A percentile compares a stretch with the other conserved stretches of the same genome.
These are phyloP conservation scores for Magallana nippona DNA, from an alignment of 2,888 invertebrate species.

Conservation along the genomic window DNA sequence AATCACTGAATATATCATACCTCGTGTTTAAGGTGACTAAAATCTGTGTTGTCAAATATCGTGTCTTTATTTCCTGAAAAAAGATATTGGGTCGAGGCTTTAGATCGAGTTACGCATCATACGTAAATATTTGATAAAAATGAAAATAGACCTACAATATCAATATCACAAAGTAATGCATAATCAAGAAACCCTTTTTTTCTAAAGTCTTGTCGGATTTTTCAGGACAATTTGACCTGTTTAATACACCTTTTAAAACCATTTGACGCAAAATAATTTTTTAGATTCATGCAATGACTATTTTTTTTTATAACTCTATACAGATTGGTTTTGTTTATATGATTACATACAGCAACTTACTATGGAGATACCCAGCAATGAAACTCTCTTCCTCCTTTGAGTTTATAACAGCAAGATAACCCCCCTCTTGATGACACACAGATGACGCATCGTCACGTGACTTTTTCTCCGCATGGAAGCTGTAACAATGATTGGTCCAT, in stretches of 20 bases:
- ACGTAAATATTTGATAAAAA: no score
- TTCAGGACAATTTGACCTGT: no score
- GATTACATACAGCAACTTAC: not conserved
- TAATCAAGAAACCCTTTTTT: no score
- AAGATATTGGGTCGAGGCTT: not conserved
- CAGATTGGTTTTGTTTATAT: no score
- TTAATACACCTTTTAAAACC: no score
- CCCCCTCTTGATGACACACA: constrained; percentile 3
- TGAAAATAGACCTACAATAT: no score
- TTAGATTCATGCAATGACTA: no score
- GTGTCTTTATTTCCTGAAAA: not conserved
- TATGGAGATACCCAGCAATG: not conserved
- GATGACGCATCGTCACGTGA: not conserved
- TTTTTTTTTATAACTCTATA: no score
- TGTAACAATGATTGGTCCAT: constrained; percentile 9
- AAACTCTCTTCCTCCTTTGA: constrained; percentile 1
- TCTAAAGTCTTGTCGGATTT: no score
- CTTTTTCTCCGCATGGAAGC: constrained; percentile 2
- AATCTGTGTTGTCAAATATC: not conserved
- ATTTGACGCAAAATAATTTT: no score
- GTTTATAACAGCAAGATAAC: not conserved
- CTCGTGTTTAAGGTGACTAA: not conserved
- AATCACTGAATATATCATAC: not conserved
- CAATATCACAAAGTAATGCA: no score
- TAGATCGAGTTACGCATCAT: no score